Percentiles rank a stretch among this genome's conserved stretches.
Conservation (phyloP, 1,140 invertebrate genomes). For the Thrips palmi region DNA sequence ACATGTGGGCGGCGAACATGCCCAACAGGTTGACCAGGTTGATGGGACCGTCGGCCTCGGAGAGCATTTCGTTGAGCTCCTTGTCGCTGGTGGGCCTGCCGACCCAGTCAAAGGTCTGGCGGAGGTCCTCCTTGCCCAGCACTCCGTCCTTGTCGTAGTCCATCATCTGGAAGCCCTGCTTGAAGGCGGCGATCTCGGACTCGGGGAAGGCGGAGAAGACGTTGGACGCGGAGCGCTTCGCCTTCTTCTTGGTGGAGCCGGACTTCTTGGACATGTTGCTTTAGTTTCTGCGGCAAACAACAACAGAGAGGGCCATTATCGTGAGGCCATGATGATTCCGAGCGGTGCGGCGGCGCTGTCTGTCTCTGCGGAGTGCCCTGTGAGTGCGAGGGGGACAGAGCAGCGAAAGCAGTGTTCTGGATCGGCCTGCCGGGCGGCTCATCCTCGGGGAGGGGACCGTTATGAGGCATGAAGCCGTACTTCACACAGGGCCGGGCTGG, state of each 20-base stretch:
- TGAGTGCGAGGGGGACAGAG: no score
- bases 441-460: no score
- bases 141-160: slow-evolving; percentile 97
- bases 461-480: no score
- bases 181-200: slow-evolving; percentile 88
- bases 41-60: slow-evolving; percentile 78
- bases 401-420: no score
- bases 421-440: no score
- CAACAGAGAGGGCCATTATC: no score
- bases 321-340: no score
- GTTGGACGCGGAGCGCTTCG: slow-evolving; percentile 75
- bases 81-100: slow-evolving; percentile 78
- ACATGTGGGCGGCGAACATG: slow-evolving; percentile 79
- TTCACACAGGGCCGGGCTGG: no score
- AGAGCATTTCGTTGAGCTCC: slow-evolving; percentile 79
- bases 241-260: slow-evolving; percentile 33
- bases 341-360: no score
- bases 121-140: slow-evolving; percentile 88
- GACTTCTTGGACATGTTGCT: no score
- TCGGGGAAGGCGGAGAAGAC: slow-evolving; percentile 92
- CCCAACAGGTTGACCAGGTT: slow-evolving; percentile 89
- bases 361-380: no score
- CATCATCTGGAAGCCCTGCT: slow-evolving; percentile 94
- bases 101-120: slow-evolving; percentile 85
- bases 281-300: no score